These are phyloP conservation scores for Microdon myrmicae DNA, from an alignment of 2,888 invertebrate species.

Conservation along the genomic window DNA sequence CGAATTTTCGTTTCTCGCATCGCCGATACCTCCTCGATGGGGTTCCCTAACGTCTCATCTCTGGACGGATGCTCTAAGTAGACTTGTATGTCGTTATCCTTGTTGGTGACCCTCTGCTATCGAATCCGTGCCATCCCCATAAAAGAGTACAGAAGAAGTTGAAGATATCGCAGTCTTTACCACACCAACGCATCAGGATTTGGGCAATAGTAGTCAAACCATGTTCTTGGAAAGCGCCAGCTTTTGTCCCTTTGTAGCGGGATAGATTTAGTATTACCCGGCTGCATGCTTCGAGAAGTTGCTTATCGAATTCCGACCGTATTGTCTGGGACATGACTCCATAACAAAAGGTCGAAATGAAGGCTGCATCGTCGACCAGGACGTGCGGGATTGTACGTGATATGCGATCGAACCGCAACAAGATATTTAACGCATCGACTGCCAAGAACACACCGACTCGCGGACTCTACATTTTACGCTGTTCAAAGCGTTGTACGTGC, in stretches of 20 bases:
- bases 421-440: constrained; percentile 60
- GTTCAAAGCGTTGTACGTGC: constrained; percentile 55
- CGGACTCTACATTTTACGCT: constrained; percentile 61
- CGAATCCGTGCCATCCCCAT: too few species aligned
- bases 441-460: constrained; percentile 61
- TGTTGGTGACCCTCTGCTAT: too few species aligned
- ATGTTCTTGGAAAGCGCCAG: constrained; percentile 72
- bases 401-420: constrained; percentile 62
- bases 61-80: too few species aligned
- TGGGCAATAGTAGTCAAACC: constrained; percentile 72
- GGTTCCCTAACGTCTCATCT: too few species aligned
- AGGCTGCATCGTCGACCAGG: constrained; percentile 62
- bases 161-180: constrained; percentile 74
- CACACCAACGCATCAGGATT: constrained; percentile 75
- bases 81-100: too few species aligned
- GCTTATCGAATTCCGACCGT: constrained; percentile 66
- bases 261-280: constrained; percentile 75
- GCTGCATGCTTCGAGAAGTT: constrained; percentile 65
- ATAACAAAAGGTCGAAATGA: constrained; percentile 65
- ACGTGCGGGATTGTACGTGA: constrained; percentile 65
- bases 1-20: too few species aligned
- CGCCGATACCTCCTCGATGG: too few species aligned
- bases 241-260: constrained; percentile 72
- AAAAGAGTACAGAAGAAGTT: constrained; percentile 74
- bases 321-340: constrained; percentile 67